phyloP scores from a whole-genome alignment of 2,797 vertebrate species.

The Eulemur rubriventer region DNA sequence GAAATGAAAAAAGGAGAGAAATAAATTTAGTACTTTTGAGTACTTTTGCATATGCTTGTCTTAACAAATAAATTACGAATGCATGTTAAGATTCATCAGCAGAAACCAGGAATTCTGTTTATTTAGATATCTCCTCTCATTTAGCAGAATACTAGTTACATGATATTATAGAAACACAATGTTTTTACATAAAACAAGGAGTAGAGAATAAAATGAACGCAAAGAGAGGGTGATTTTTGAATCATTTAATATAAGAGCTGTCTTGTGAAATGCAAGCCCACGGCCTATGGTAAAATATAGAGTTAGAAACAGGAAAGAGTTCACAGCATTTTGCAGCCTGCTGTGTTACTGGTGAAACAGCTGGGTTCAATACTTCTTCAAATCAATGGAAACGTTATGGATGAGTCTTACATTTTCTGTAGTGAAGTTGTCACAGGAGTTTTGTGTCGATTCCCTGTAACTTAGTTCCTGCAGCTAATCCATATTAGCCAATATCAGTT shows the following conservation, averaged over 20 bases:
- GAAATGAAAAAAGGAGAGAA: not conserved
- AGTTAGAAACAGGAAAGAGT: not conserved
- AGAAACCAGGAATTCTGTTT: not conserved
- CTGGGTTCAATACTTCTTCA: not conserved
- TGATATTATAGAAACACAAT: not conserved
- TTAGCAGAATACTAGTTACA: not conserved
- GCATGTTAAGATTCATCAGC: not conserved
- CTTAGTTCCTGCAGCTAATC: conserved; percentile 45
- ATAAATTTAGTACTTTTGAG: not conserved
- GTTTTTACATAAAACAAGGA: not conserved
- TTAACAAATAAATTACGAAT: not conserved
- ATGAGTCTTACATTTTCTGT: not conserved
- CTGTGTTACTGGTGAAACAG: not conserved
- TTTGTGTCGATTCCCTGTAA: conserved; percentile 21
- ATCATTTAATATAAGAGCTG: not conserved
- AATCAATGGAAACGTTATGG: not conserved
- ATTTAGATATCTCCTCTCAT: not conserved
- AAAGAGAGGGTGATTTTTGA: not conserved
- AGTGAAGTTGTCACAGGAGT: conserved; percentile 18
- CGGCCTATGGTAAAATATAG: not conserved
- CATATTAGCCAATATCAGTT: not conserved
- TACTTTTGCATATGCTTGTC: not conserved
- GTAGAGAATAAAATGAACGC: not conserved
- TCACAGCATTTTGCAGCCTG: not conserved
- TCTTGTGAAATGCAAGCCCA: not conserved